phyloP scores from a whole-genome alignment of 2,113 vertebrate genomes.

The Cryptotis parvus region DNA sequence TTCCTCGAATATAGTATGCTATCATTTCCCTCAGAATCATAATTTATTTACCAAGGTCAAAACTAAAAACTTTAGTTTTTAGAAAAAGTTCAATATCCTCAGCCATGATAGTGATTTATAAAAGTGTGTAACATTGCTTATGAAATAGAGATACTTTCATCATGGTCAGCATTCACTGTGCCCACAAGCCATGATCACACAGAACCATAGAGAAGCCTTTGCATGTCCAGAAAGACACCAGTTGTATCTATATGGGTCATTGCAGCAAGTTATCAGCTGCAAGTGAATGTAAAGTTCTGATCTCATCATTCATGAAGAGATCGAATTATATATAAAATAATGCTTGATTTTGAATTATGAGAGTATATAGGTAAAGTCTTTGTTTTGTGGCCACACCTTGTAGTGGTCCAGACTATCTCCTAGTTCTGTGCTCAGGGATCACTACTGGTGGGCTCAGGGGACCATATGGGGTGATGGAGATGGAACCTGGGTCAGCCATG shows the following conservation, averaged over 20 bases:
- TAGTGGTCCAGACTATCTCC: too few relatives aligned
- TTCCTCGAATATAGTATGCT: neutral
- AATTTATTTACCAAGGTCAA: constrained; percentile 50
- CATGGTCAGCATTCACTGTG: neutral
- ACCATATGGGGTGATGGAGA: too few relatives aligned
- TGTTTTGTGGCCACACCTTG: too few relatives aligned
- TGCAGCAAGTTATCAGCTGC: neutral
- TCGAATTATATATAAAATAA: too few relatives aligned
- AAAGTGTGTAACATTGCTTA: neutral
- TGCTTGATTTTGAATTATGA: too few relatives aligned
- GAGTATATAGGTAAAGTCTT: too few relatives aligned
- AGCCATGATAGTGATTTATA: neutral
- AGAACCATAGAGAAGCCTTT: neutral
- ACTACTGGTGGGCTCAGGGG: too few relatives aligned
- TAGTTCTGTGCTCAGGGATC: too few relatives aligned
- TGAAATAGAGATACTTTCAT: neutral
- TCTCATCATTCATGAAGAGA: too few relatives aligned
- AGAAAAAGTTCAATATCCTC: constrained; percentile 24
- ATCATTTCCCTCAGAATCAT: constrained; percentile 1
- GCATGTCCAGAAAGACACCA: neutral
- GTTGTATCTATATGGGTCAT: neutral
- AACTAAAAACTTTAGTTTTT: neutral
- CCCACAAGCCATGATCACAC: neutral
- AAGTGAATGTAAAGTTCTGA: too few relatives aligned
- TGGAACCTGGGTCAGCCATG: neutral